Base-by-base conservation (phyloP, 2,888 invertebrate species). In the Anticlea derivata region DNA sequence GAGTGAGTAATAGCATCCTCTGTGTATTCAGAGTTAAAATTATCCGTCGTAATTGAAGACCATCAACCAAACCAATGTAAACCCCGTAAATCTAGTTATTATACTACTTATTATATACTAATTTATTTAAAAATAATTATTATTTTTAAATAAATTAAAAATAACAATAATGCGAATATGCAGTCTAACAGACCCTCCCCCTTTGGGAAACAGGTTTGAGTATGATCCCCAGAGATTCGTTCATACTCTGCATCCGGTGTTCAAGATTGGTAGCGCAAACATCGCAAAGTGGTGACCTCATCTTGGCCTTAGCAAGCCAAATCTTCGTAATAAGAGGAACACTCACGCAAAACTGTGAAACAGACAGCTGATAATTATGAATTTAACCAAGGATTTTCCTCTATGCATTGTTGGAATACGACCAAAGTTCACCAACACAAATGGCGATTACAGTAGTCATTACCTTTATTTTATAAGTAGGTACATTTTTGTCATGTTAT, bases 311-410 rank as follows among this genome's bases (percentile, higher is more conserved):
- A 49, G 39, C 33, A 12, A 7, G 23, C 37, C 22, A 46, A 46
- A 46, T 50, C 37, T 30, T 27, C 11, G 26, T 29, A 49, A 44
- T 35, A 33, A 46, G 10, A 34, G 12, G 13, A 34, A 45, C 49
- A 49, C 44, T 40, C 40, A 35, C 48, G 44, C 41, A n/a, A 31
- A 40, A 40, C 13, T 27, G 38, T 11, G 27, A 13, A 23, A 22
- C 45, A 29, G 27, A 26, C 27, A 35, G 20, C 12, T 8, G 10
- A 5, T n/a, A n/a, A n/a, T n/a, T 27, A 23, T 27, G 23, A 38
- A 7, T 43, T 40, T 33, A 29, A n/a, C 34, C 39, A 39, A 50
- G 44, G 50, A 38, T 39, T 39, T 45, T 39, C 44, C 44, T 33
- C 22, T 22, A 20, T 10, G 26, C 11, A 27, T 47, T 27, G n/a